Percentiles rank a stretch among this genome's conserved stretches.
These are phyloP conservation scores for Microtus montanus DNA, from an alignment of 2,113 vertebrate species.

Conservation along the genomic window DNA sequence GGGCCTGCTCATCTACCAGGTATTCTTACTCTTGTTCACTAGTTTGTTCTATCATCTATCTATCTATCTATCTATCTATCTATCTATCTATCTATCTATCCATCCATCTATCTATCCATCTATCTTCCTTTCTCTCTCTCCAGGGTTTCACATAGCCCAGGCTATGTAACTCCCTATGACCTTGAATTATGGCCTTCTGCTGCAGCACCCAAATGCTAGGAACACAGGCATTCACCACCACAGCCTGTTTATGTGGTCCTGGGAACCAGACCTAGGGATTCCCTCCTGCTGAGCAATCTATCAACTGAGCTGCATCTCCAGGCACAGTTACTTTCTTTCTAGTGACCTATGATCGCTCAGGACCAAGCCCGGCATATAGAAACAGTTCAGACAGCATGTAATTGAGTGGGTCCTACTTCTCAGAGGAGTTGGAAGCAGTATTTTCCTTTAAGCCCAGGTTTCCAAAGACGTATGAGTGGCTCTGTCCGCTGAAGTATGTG, in stretches of 20 bases:
- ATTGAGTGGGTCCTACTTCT: fast-evolving
- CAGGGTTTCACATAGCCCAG: not conserved
- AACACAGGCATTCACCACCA: not conserved
- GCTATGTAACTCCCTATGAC: not conserved
- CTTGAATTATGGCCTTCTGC: not conserved
- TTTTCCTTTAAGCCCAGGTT: not conserved
- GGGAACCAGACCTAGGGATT: not conserved
- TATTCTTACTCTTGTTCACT: not conserved
- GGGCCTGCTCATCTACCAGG: not conserved
- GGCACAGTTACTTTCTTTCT: not conserved
- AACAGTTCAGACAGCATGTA: not conserved
- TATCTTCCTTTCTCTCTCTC: too few species aligned
- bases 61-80: too few species aligned
- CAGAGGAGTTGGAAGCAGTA: not conserved
- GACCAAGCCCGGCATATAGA: not conserved
- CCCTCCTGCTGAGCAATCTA: too few species aligned
- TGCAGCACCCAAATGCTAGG: not conserved
- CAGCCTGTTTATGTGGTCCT: not conserved
- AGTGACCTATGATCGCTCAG: not conserved
- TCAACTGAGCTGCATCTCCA: not conserved
- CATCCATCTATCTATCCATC: fast-evolving
- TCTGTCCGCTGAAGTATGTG: not conserved
- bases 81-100: too few species aligned
- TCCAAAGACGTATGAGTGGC: not conserved
- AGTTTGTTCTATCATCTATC: too few species aligned